Evolutionary conservation across 2,888 invertebrate genomes (phyloP), one percentile per base, ranked within the genome.

Genomic region (Dascillus cervinus): DNA sequence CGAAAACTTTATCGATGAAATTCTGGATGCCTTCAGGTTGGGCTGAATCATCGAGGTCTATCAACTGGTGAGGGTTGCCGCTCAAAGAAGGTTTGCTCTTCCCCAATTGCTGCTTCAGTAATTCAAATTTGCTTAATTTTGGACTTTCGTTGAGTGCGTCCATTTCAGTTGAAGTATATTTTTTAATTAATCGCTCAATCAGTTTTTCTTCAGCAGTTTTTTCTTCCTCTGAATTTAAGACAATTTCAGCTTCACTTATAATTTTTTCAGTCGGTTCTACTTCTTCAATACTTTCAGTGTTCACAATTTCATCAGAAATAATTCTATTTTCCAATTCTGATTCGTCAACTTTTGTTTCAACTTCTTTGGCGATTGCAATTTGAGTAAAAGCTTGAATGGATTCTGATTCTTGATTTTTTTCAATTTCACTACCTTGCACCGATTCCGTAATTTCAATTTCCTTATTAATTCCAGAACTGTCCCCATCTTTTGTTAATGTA

Each of bases 1-100:
- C 76, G 19, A 77, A 65, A 55, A 85, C 82, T 41, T 85, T 70
- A 45, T 84, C 72, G 57, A 84, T 76, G 15, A 90, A 67, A 32
- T 73, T 65, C 39, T 76, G 72, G 4, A 87, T 67, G 5, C 81
- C 83, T 23, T 71, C 70, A 3, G 73, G 45, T 39, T 56, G 53
- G 6, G 46, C 55, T 13, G 62, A 53, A 2, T 69, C 69, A 2
- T 67, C 67, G 37, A 84, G 60, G 55, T 79, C 76, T 28, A 85
- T 81, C 3, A 78, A 52, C 41, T 69, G 65, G 41, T 71, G 67
- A 1, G 70, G 61, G 24, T 63, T 63, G 1, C 75, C 73, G 41
- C 69, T 73, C 2, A 79, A 52, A 10, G 60, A 64, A 1, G 79
- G 79, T 39, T 56, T 52, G 13, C 5, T 17, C 4, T 17, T 17